phyloP scores from a whole-genome alignment of 2,888 invertebrate genomes.

The Erebia palarica region DNA sequence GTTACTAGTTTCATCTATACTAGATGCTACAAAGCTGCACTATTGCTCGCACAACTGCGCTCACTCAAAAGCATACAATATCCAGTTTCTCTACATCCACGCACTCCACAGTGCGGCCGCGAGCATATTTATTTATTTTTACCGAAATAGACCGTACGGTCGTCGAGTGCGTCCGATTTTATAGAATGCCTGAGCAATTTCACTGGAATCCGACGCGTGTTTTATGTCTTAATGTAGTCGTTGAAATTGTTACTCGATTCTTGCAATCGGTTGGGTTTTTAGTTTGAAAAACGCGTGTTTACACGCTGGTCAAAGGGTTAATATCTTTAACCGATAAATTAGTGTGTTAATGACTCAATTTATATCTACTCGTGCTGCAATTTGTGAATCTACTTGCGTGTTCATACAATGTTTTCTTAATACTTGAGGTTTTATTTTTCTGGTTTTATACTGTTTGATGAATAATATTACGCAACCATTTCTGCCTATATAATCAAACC shows the following conservation, averaged over 20 bases:
- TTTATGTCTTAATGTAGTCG: slow-evolving; percentile 75
- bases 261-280: slow-evolving; percentile 17
- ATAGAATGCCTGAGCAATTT: slow-evolving; percentile 68
- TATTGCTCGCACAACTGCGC: background rate
- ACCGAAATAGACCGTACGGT: slow-evolving; percentile 79
- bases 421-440: no score
- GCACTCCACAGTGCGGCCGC: slow-evolving; percentile 53
- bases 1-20: background rate
- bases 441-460: no score
- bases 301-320: slow-evolving; percentile 15
- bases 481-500: no score
- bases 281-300: slow-evolving; percentile 22
- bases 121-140: slow-evolving; percentile 80
- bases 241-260: slow-evolving; percentile 48
- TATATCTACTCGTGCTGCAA: background rate
- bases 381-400: background rate
- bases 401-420: no score
- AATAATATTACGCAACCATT: no score
- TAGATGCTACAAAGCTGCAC: no score
- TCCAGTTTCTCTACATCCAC: slow-evolving; percentile 24
- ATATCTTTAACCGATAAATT: slow-evolving; percentile 5
- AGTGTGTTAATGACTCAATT: slow-evolving; percentile 1
- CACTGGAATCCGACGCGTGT: slow-evolving; percentile 69
- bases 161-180: slow-evolving; percentile 72
- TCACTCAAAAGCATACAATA: background rate